Evolutionary conservation across 1,140 invertebrate species (phyloP).

Genomic region (fruit fly (Drosophila melanogaster)): DNA sequence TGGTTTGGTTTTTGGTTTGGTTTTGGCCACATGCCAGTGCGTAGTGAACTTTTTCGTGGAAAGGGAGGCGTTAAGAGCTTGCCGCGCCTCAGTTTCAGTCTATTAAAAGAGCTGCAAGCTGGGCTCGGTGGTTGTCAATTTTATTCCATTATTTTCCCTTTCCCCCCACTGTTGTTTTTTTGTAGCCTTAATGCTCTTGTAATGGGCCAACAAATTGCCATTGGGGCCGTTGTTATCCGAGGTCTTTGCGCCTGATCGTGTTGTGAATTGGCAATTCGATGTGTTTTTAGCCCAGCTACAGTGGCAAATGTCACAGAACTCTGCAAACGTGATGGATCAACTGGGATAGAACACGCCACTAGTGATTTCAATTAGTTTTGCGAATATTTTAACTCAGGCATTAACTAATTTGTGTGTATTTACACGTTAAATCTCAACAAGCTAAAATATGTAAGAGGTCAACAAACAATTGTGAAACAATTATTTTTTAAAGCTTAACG

Average conservation of each 20-base stretch:
- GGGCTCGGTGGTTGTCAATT: slow-evolving; percentile 47
- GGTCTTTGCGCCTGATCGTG: slow-evolving; percentile 57
- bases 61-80: slow-evolving; percentile 27
- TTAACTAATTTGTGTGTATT: neutral
- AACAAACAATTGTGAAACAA: too few relatives aligned
- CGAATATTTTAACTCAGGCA: neutral
- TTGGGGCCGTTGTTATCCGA: slow-evolving; percentile 41
- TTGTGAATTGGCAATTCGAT: slow-evolving; percentile 59
- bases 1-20: neutral
- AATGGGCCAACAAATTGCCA: slow-evolving; percentile 74
- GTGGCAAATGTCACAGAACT: slow-evolving; percentile 34
- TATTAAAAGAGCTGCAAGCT: slow-evolving; percentile 59
- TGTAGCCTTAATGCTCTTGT: slow-evolving; percentile 67
- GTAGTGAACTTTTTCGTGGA: slow-evolving; percentile 29
- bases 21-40: slow-evolving; percentile 69
- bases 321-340: slow-evolving; percentile 30
- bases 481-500: neutral
- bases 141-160: slow-evolving; percentile 21
- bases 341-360: slow-evolving; percentile 2
- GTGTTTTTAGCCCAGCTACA: slow-evolving; percentile 44
- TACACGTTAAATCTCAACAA: neutral
- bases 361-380: neutral
- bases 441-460: too few relatives aligned
- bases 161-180: slow-evolving; percentile 19
- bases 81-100: slow-evolving; percentile 58